phyloP scores from a whole-genome alignment of 2,797 vertebrate genomes.

The Parambassis ranga region DNA sequence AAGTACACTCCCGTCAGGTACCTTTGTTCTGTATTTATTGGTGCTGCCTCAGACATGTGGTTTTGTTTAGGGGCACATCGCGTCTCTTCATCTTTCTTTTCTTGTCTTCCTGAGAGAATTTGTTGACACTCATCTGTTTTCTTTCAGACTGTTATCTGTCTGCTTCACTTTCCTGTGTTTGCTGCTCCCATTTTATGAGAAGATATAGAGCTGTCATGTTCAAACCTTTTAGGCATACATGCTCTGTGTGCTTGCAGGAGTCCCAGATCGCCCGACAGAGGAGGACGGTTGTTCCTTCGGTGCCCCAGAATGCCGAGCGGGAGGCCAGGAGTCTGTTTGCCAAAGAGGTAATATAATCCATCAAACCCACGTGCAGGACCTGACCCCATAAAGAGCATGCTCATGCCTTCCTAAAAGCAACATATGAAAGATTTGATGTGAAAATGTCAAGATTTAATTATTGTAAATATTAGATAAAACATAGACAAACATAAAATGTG shows the following conservation, averaged over 20 bases:
- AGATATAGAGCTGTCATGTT: background rate
- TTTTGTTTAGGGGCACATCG: conserved; percentile 40
- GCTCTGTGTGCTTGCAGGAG: conserved; percentile 74
- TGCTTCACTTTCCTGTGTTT: background rate
- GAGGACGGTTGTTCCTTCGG: conserved; percentile 87
- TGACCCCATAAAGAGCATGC: no score
- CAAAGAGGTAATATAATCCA: conserved; percentile 86
- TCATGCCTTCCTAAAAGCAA: conserved; percentile 2
- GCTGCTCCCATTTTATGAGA: background rate
- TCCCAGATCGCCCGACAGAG: conserved; percentile 86
- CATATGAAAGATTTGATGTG: background rate
- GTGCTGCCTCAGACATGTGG: conserved; percentile 45
- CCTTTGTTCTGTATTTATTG: conserved; percentile 16
- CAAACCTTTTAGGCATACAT: background rate
- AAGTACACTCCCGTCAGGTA: conserved; percentile 7
- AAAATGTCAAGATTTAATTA: no score
- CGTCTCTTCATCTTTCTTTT: background rate
- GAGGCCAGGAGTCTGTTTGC: conserved; percentile 94
- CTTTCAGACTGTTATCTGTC: background rate
- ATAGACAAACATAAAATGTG: no score
- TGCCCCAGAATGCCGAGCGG: conserved; percentile 91
- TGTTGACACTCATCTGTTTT: conserved; percentile 16
- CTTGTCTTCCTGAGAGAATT: background rate
- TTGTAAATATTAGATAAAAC: no score
- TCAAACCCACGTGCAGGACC: background rate